Conservation (phyloP, 1,140 invertebrate genomes). For the Augochlora pura region DNA sequence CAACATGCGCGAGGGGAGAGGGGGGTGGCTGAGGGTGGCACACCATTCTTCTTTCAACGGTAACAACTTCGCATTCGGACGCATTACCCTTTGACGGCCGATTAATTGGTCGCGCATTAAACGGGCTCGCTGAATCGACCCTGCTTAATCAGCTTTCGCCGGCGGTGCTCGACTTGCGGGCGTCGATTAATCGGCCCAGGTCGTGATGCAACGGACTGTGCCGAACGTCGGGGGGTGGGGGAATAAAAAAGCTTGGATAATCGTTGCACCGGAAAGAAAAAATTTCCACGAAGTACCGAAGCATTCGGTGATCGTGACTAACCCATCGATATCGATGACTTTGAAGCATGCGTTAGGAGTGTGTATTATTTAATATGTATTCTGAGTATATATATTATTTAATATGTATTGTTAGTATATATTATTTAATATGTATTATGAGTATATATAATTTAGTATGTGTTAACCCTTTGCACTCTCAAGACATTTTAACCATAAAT, state of each 20-base stretch:
- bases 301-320: no score
- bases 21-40: no score
- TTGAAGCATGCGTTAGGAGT: no score
- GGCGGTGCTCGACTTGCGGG: neutral
- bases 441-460: no score
- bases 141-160: conserved; percentile 7
- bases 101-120: conserved; percentile 7
- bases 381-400: no score
- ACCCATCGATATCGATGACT: no score
- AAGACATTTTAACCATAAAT: no score
- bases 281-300: neutral
- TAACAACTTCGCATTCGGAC: neutral
- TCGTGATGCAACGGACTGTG: neutral
- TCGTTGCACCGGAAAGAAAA: neutral
- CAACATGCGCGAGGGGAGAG: no score
- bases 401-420: no score
- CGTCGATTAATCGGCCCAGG: neutral
- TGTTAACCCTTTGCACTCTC: no score
- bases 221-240: neutral
- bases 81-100: neutral
- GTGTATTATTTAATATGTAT: no score
- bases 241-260: neutral
- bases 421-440: no score
- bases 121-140: neutral
- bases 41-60: neutral